These are phyloP conservation scores for Pammene aurita DNA, from an alignment of 2,888 invertebrate genomes.

Conservation along the genomic window DNA sequence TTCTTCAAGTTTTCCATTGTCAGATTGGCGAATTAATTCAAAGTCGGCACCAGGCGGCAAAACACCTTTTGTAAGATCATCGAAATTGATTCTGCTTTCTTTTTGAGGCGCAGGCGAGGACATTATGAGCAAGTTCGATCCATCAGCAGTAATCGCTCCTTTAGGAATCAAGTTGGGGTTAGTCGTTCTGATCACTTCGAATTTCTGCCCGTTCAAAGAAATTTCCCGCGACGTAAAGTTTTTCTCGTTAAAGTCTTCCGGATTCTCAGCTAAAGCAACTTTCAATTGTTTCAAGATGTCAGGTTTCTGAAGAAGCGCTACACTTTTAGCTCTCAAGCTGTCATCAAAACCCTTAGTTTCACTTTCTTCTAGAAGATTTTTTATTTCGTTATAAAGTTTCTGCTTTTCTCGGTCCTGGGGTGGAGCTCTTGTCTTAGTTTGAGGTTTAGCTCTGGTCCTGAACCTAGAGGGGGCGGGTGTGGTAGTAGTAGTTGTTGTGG, in stretches of 20 bases:
- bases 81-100: slow-evolving; percentile 87
- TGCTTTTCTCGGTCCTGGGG: slow-evolving; percentile 82
- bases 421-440: slow-evolving; percentile 64
- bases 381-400: slow-evolving; percentile 84
- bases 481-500: slow-evolving; percentile 86
- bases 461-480: slow-evolving; percentile 71
- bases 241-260: slow-evolving; percentile 85
- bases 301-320: slow-evolving; percentile 86
- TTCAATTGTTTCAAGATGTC: slow-evolving; percentile 89
- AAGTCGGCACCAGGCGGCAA: slow-evolving; percentile 91
- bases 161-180: slow-evolving; percentile 87
- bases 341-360: slow-evolving; percentile 83
- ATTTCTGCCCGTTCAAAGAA: slow-evolving; percentile 89
- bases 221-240: slow-evolving; percentile 89
- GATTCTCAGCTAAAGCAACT: slow-evolving; percentile 87
- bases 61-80: slow-evolving; percentile 91
- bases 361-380: slow-evolving; percentile 80
- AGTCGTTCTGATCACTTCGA: slow-evolving; percentile 87
- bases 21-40: slow-evolving; percentile 90
- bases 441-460: slow-evolving; percentile 62
- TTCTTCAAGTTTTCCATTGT: slow-evolving; percentile 88
- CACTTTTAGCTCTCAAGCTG: slow-evolving; percentile 76
- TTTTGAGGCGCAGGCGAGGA: slow-evolving; percentile 69
- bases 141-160: slow-evolving; percentile 80
- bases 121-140: slow-evolving; percentile 70